Percentiles rank a stretch among this genome's conserved stretches.
Evolutionary conservation across 2,797 vertebrate species (phyloP).

Genomic region (Bryconaethiops microstoma): DNA sequence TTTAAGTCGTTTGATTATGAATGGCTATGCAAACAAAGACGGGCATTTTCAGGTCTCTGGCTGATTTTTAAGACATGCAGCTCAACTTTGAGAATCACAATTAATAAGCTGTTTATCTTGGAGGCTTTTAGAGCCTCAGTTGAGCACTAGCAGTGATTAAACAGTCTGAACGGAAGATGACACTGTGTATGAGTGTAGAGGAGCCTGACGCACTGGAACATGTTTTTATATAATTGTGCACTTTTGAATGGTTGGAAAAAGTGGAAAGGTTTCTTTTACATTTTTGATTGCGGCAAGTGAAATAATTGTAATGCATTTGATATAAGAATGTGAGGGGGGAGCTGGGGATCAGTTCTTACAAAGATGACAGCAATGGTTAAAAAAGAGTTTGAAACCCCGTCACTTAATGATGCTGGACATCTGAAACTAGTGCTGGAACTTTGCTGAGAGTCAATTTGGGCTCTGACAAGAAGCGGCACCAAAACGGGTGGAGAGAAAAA

Average conservation of each 20-base stretch:
- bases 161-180: conserved; percentile 38
- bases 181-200: not conserved
- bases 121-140: conserved; percentile 33
- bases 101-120: conserved; percentile 64
- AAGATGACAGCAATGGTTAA: not conserved
- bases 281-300: not conserved
- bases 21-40: conserved; percentile 56
- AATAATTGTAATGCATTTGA: not conserved
- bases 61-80: conserved; percentile 56
- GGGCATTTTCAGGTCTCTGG: conserved; percentile 45
- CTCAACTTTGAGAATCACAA: conserved; percentile 51
- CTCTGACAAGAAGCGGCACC: too few relatives aligned
- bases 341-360: not conserved
- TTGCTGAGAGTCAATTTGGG: too few relatives aligned
- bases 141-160: conserved; percentile 34
- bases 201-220: conserved; percentile 31
- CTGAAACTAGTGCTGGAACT: too few relatives aligned
- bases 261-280: not conserved
- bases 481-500: too few relatives aligned
- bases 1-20: conserved; percentile 58
- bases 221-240: conserved; percentile 30
- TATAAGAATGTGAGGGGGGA: conserved; percentile 1
- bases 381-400: too few relatives aligned
- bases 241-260: conserved; percentile 13
- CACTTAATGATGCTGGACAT: too few relatives aligned